Evolutionary conservation across 2,797 vertebrate species (phyloP).

Genomic region (Chiroxiphia lanceolata): DNA sequence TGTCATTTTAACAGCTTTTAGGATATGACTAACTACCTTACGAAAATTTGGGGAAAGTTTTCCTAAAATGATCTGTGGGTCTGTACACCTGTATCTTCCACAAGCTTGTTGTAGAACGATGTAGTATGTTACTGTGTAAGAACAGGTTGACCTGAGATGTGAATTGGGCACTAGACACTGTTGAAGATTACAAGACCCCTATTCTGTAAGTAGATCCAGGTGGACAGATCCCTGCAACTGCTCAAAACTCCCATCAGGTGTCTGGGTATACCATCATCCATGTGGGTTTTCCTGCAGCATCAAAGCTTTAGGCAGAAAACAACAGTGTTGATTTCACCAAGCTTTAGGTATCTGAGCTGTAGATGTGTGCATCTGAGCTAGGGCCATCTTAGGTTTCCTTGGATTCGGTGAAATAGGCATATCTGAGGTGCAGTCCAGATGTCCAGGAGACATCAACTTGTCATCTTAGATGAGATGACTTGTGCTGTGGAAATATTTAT

Average conservation of each 20-base stretch:
- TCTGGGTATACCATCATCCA: not conserved
- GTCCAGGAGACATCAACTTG: not conserved
- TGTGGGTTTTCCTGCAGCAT: not conserved
- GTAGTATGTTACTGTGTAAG: not conserved
- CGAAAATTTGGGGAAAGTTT: not conserved
- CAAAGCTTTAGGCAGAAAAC: not conserved
- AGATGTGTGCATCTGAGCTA: not conserved
- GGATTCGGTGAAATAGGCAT: not conserved
- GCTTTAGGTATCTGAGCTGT: not conserved
- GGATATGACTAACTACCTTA: not conserved
- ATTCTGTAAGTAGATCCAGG: not conserved
- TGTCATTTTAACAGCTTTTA: not conserved
- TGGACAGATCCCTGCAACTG: not conserved
- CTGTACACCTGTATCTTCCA: not conserved
- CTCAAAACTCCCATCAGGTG: not conserved
- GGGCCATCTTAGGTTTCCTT: not conserved
- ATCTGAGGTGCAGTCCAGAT: not conserved
- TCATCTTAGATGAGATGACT: not conserved
- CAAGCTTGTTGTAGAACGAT: not conserved
- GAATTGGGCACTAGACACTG: not conserved
- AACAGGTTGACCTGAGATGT: not conserved
- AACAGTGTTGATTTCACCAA: not conserved
- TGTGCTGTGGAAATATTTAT: not conserved
- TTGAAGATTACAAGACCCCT: not conserved
- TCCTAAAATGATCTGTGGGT: not conserved